Evolutionary conservation across 1,140 invertebrate species (phyloP), one percentile per base, ranked within the genome.

Genomic region (Myzus persicae): DNA sequence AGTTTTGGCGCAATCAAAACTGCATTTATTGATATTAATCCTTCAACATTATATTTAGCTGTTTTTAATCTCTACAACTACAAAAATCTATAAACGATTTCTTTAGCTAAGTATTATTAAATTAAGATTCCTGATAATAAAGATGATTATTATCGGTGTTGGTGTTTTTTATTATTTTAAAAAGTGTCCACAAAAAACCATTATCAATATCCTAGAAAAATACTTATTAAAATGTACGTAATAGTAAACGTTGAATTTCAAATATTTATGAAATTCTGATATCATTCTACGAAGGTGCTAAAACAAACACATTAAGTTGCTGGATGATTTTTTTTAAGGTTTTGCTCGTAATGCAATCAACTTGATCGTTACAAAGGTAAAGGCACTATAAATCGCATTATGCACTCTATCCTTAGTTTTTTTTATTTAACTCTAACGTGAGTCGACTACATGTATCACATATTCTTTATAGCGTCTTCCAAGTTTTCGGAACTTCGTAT

Each of bases 271-370:
- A 48, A 48, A 87, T 18, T 14, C 6, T 8, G 20, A 87, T 46
- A 46, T 20, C 42, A 20, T n/a, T 46, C 18, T 36, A 48, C 20
- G 2, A 54, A 54, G 22, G 46, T 89, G 36, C 2, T 20, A 51
- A 88, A 48, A 36, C n/a, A 51, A 48, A 88, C 31, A 51, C n/a
- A 87, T 51, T 38, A 88, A 51, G 46, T 22, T 88, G n/a, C 26
- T 46, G 42, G 85, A 44, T 46, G 24, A 87, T 44, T 48, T 87
- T 46, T 93, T 93, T n/a, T 82, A 85, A 93, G n/a, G 92, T 89
- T 94, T 94, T 94, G 31, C 11, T n/a, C 22, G 20, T 95, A 98
- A 97, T 95, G 97, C 96, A 87, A 96, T 95, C 94, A 51, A 85
- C 48, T 97, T 96, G 93, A 91, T 93, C 24, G 91, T 88, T 54